phyloP scores from a whole-genome alignment of 2,888 invertebrate genomes.

The Stegana nigrithorax region DNA sequence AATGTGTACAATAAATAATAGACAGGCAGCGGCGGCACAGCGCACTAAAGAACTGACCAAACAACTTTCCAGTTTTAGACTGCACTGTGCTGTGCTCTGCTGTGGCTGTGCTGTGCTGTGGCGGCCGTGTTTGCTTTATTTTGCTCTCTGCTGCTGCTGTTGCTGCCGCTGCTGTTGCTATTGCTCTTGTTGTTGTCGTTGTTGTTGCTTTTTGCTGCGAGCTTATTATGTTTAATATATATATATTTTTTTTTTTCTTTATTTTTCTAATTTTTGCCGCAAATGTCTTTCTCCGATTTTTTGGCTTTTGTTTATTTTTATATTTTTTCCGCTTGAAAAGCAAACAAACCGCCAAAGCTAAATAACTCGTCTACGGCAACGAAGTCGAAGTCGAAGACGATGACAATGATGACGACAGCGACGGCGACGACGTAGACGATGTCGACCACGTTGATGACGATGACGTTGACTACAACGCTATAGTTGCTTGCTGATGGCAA shows the following conservation, averaged over 20 bases:
- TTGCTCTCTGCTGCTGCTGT: too few species aligned
- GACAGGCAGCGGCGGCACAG: neutral
- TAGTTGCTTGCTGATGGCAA: too few species aligned
- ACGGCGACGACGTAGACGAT: slow-evolving; percentile 32
- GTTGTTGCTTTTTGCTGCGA: neutral
- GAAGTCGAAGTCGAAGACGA: neutral
- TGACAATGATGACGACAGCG: neutral
- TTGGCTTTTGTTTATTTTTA: slow-evolving; percentile 52
- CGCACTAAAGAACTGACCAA: slow-evolving; percentile 48
- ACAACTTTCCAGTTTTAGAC: slow-evolving; percentile 59
- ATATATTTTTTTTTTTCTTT: neutral
- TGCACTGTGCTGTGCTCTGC: slow-evolving; percentile 33
- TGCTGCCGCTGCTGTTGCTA: too few species aligned
- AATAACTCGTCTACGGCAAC: slow-evolving; percentile 37
- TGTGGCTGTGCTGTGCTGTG: slow-evolving; percentile 10
- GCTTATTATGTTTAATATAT: neutral
- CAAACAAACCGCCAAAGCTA: slow-evolving; percentile 41
- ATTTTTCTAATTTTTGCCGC: neutral
- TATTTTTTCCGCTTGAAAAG: slow-evolving; percentile 34
- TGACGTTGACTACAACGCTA: too few species aligned
- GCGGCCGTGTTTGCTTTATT: slow-evolving; percentile 40
- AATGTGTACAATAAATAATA: neutral
- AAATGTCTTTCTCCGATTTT: neutral
- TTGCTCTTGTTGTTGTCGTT: neutral
- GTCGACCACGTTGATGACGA: slow-evolving; percentile 17